A percentile compares a stretch with the other conserved stretches of the same genome.
Conservation (phyloP, 2,797 vertebrate genomes). For the Arremon brunneinucha region DNA sequence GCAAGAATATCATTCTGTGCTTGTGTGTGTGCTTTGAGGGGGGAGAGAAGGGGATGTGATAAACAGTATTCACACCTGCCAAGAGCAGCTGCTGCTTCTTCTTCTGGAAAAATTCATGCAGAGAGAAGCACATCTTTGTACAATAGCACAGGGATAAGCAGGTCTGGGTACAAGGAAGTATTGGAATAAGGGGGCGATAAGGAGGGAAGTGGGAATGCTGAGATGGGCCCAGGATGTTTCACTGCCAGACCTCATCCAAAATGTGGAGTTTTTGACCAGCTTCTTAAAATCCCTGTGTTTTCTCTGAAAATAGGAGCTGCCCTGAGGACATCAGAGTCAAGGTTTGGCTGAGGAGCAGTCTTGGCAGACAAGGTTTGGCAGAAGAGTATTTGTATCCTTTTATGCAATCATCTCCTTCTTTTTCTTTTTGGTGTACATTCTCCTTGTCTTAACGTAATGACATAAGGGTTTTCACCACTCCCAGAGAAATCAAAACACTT, state of each 20-base stretch:
- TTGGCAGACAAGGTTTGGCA: not conserved
- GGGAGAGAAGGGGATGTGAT: not conserved
- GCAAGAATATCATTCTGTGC: not conserved
- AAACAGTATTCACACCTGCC: not conserved
- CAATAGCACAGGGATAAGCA: not conserved
- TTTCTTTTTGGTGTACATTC: not conserved
- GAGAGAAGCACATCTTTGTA: not conserved
- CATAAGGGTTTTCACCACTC: not conserved
- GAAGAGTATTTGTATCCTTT: not conserved
- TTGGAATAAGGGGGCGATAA: not conserved
- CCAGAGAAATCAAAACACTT: not conserved
- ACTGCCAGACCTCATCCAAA: not conserved
- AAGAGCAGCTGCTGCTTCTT: not conserved
- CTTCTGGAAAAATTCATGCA: not conserved
- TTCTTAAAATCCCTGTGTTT: not conserved
- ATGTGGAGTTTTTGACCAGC: not conserved
- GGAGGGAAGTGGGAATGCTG: not conserved
- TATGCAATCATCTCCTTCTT: rapidly evolving
- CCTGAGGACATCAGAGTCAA: not conserved
- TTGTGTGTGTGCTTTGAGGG: not conserved
- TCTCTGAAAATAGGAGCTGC: not conserved
- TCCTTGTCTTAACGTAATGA: not conserved
- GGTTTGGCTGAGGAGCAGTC: not conserved
- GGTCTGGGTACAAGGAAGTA: not conserved
- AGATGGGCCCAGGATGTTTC: not conserved